Conservation (phyloP, 2,797 vertebrate genomes). For the Choloepus didactylus region DNA sequence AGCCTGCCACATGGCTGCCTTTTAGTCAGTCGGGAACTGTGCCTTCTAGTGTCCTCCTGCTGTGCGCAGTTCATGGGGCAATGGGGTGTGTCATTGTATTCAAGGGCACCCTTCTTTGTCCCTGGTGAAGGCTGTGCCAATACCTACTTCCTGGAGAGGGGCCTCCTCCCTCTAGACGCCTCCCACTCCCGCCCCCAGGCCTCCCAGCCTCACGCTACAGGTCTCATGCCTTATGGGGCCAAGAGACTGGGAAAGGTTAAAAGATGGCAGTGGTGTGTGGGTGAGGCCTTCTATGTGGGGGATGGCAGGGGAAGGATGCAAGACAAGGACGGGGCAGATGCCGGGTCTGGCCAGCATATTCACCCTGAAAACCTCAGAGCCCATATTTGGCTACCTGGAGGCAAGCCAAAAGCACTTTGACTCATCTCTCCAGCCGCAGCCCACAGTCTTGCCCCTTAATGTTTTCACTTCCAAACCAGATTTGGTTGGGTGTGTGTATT, state of each 20-base stretch:
- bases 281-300: neutral
- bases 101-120: neutral
- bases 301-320: neutral
- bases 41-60: neutral
- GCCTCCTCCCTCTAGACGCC: neutral
- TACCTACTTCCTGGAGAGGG: neutral
- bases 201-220: accelerated
- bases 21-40: neutral
- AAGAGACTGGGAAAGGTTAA: neutral
- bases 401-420: neutral
- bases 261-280: neutral
- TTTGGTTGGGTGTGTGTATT: neutral
- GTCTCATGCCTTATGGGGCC: neutral
- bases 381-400: accelerated
- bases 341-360: neutral
- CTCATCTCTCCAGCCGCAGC: neutral
- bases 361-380: neutral
- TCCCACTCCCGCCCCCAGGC: neutral
- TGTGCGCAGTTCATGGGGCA: neutral
- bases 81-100: neutral
- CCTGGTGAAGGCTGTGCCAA: neutral
- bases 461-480: conserved; percentile 28
- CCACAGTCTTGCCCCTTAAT: neutral
- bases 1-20: conserved; percentile 23
- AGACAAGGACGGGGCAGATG: neutral